phyloP scores from a whole-genome alignment of 92 coral and sea anemone genomes.

The Siderastrea radians region DNA sequence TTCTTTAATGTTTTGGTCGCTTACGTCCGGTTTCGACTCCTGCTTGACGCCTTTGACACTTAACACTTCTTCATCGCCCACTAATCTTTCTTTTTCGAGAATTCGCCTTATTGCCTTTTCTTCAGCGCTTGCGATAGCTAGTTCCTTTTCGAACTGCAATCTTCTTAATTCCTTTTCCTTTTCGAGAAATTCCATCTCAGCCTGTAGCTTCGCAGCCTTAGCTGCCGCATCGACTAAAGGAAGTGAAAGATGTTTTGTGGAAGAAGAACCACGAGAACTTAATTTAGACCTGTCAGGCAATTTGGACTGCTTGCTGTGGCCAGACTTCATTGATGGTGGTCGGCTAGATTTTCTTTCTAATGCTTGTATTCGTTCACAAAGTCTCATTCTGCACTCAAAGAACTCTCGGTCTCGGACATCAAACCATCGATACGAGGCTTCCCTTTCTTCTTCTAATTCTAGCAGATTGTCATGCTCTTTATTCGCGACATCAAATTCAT shows the following conservation, averaged over 20 bases:
- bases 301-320: constrained; percentile 17
- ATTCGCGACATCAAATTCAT: constrained; percentile 27
- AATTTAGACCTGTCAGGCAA: constrained; percentile 17
- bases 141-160: constrained; percentile 21
- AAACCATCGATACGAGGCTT: constrained; percentile 51
- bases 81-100: constrained; percentile 30
- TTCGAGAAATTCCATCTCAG: constrained; percentile 43
- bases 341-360: constrained; percentile 34
- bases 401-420: constrained; percentile 52
- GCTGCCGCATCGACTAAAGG: constrained; percentile 32
- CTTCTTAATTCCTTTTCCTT: constrained; percentile 49
- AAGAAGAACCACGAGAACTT: background rate
- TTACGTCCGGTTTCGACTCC: background rate
- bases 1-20: background rate
- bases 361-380: constrained; percentile 54
- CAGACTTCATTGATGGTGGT: constrained; percentile 2
- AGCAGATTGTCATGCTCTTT: constrained; percentile 32
- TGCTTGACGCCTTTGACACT: background rate
- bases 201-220: constrained; percentile 44
- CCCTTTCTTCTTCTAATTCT: constrained; percentile 40
- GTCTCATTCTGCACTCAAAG: constrained; percentile 43
- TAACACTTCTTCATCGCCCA: background rate
- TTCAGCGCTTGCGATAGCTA: constrained; percentile 58
- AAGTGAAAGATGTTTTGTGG: constrained; percentile 33
- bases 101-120: constrained; percentile 42